phyloP scores from a whole-genome alignment of 2,888 invertebrate genomes.

The Sisyra terminalis region DNA sequence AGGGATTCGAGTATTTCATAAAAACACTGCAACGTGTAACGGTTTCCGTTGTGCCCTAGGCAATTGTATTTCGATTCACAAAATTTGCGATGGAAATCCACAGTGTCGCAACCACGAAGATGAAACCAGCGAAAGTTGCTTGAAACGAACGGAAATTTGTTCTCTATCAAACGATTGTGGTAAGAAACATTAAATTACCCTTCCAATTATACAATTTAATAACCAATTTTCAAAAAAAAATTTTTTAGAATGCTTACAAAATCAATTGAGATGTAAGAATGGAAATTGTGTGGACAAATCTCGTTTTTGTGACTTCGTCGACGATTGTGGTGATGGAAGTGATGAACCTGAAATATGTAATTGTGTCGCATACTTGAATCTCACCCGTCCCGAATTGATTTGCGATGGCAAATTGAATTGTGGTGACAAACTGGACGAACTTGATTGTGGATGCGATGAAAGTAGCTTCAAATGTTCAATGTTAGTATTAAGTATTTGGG shows the following conservation, averaged over 20 bases:
- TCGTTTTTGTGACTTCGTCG: constrained; percentile 45
- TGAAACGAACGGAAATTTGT: constrained; percentile 17
- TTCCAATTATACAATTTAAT: not conserved
- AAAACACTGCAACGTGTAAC: constrained; percentile 29
- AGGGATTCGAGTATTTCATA: not conserved
- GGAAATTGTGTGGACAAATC: constrained; percentile 51
- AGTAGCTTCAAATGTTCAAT: constrained; percentile 31
- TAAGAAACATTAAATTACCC: constrained; percentile 7
- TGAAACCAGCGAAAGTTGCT: constrained; percentile 36
- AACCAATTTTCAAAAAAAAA: not conserved
- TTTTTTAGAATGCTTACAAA: constrained; percentile 38
- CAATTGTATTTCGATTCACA: constrained; percentile 37
- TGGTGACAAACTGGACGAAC: constrained; percentile 59
- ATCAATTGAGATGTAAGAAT: constrained; percentile 48
- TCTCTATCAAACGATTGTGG: constrained; percentile 12
- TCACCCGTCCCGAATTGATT: constrained; percentile 48
- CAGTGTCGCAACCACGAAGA: constrained; percentile 56
- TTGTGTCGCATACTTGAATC: constrained; percentile 47
- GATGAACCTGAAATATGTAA: constrained; percentile 51
- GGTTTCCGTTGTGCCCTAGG: constrained; percentile 53
- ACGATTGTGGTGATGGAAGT: constrained; percentile 53
- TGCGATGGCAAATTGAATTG: constrained; percentile 69
- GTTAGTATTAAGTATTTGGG: constrained; percentile 25
- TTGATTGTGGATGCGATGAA: constrained; percentile 41
- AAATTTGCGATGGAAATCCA: constrained; percentile 47